A percentile compares a stretch with the other conserved stretches of the same genome.
phyloP scores from a whole-genome alignment of 2,888 invertebrate genomes.

The Rapana venosa region DNA sequence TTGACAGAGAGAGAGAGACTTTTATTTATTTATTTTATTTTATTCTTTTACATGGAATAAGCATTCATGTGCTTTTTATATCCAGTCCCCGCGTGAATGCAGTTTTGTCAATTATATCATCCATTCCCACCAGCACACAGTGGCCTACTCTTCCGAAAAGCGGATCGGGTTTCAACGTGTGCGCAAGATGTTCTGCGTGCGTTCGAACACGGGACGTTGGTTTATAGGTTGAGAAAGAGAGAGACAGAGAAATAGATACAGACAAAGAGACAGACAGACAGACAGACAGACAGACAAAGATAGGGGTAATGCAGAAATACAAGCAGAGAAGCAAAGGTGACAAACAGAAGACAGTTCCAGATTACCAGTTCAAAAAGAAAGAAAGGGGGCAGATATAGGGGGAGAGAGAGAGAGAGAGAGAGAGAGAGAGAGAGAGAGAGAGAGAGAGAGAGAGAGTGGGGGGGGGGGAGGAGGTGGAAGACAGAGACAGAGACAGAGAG shows the following conservation, averaged over 20 bases:
- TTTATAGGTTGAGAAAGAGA: neutral
- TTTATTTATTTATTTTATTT: no score
- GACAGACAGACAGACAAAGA: neutral
- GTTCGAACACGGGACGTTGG: neutral
- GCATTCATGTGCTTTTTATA: no score
- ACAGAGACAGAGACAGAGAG: no score
- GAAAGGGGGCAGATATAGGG: neutral
- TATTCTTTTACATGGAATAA: no score
- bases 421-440: conserved; percentile 22
- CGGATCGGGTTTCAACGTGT: no score
- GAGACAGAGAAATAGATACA: neutral
- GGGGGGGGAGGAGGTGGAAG: neutral
- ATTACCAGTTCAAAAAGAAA: neutral
- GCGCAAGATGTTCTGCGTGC: neutral
- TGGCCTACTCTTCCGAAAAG: no score
- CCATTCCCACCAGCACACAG: no score
- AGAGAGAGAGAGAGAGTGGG: neutral
- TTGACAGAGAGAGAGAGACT: neutral
- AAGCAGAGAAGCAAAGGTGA: neutral
- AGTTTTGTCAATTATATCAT: no score
- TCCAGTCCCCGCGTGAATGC: no score
- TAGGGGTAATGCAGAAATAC: neutral
- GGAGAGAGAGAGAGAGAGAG: conserved; percentile 23
- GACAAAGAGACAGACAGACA: neutral
- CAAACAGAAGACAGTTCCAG: neutral